These are phyloP conservation scores for Zaprionus nigranus DNA, from an alignment of 1,140 invertebrate genomes.

Conservation along the genomic window DNA sequence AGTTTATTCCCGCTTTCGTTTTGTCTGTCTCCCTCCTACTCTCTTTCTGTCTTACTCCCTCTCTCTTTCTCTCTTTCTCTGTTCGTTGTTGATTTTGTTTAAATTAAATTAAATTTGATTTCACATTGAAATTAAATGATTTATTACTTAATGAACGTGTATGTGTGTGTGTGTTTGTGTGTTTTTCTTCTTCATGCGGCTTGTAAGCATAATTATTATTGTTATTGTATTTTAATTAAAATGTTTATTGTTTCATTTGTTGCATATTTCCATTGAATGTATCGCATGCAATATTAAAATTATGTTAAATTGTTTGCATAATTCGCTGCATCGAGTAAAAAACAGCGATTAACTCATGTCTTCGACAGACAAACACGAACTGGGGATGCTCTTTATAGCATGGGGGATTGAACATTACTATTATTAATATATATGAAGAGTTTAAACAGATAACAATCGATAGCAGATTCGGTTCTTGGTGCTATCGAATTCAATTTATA, in stretches of 20 bases:
- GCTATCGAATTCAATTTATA: too few species aligned
- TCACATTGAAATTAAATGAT: constrained; percentile 66
- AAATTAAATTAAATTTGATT: constrained; percentile 71
- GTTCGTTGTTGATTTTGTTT: constrained; percentile 50
- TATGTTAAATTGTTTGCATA: constrained; percentile 30
- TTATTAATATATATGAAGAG: too few species aligned
- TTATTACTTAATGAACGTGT: constrained; percentile 50
- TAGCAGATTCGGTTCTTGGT: too few species aligned
- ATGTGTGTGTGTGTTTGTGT: neutral
- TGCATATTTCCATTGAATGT: constrained; percentile 49
- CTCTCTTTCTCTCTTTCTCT: neutral
- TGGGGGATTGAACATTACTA: too few species aligned
- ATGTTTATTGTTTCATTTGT: constrained; percentile 71
- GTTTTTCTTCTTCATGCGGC: neutral
- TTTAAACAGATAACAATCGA: too few species aligned
- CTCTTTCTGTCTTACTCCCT: neutral
- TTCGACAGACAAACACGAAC: neutral
- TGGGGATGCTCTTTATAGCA: neutral
- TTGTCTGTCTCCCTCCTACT: neutral
- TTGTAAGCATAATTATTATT: constrained; percentile 32
- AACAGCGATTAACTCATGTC: neutral
- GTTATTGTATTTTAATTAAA: constrained; percentile 75
- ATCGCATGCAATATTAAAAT: constrained; percentile 41
- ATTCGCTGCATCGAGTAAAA: neutral
- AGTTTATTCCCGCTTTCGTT: constrained; percentile 14